Conservation (phyloP, 2,797 vertebrate species). For the Alectoris magna region DNA sequence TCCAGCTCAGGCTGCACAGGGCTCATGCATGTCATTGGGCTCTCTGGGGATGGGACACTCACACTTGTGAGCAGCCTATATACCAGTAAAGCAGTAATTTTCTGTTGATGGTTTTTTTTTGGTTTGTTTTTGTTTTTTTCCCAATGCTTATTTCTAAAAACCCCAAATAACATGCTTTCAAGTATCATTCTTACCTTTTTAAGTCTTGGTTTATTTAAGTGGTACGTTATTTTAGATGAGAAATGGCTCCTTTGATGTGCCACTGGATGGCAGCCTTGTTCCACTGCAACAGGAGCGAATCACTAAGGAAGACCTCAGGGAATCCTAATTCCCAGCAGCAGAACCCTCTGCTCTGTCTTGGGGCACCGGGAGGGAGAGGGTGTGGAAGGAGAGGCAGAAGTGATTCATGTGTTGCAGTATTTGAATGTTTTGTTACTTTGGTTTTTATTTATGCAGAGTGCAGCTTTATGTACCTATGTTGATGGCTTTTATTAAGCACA, state of each 20-base stretch:
- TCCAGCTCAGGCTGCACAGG: too few relatives aligned
- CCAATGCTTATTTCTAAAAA: not conserved
- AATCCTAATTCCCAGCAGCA: not conserved
- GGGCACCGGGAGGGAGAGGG: not conserved
- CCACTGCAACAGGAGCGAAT: not conserved
- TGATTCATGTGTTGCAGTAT: not conserved
- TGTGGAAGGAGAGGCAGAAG: too few relatives aligned
- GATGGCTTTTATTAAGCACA: rapidly evolving
- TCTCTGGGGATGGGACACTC: too few relatives aligned
- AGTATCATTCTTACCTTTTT: not conserved
- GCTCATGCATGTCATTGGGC: too few relatives aligned
- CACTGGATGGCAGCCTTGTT: conserved; percentile 24
- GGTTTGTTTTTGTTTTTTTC: too few relatives aligned
- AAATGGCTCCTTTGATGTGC: not conserved
- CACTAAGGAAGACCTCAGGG: not conserved
- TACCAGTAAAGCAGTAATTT: too few relatives aligned
- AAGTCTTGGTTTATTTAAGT: not conserved
- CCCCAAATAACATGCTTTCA: not conserved
- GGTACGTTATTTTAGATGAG: not conserved
- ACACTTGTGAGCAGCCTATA: too few relatives aligned
- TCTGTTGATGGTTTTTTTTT: too few relatives aligned
- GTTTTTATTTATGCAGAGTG: not conserved
- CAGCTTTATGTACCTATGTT: not conserved
- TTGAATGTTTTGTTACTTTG: too few relatives aligned
- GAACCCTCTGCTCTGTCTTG: not conserved